Evolutionary conservation across 2,113 vertebrate genomes (phyloP).

Genomic region (Girardinichthys multiradiatus): DNA sequence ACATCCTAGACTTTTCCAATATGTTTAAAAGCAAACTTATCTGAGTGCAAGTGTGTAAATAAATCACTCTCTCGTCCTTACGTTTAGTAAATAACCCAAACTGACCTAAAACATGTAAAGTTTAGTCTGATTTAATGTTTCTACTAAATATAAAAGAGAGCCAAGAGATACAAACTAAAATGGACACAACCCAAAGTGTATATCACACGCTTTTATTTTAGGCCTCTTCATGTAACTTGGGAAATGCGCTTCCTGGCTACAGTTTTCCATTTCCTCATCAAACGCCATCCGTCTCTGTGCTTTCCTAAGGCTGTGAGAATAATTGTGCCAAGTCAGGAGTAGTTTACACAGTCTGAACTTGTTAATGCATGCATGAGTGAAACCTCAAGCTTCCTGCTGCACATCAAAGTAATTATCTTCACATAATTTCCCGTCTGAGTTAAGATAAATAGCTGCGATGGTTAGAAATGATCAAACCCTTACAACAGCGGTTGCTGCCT

Average conservation of each 20-base stretch:
- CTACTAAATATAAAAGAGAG: no score
- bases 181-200: slow-evolving; percentile 30
- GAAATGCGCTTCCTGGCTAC: not conserved
- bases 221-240: slow-evolving; percentile 1
- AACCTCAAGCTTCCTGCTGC: slow-evolving; percentile 48
- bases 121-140: no score
- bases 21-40: no score
- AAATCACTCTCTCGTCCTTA: no score
- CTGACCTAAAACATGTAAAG: no score
- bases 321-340: slow-evolving; percentile 34
- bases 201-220: slow-evolving; percentile 8
- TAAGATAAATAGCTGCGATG: slow-evolving; percentile 17
- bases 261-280: slow-evolving; percentile 34
- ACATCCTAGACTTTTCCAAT: no score
- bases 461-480: not conserved
- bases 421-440: slow-evolving; percentile 19
- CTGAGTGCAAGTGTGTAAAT: no score
- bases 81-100: no score
- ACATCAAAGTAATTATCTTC: slow-evolving; percentile 53
- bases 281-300: not conserved
- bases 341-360: slow-evolving; percentile 28
- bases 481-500: not conserved
- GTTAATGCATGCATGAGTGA: slow-evolving; percentile 21
- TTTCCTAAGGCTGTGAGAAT: slow-evolving; percentile 21
- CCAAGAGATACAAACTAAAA: no score